Conservation (phyloP, 2,113 vertebrate genomes). For the Apus apus region DNA sequence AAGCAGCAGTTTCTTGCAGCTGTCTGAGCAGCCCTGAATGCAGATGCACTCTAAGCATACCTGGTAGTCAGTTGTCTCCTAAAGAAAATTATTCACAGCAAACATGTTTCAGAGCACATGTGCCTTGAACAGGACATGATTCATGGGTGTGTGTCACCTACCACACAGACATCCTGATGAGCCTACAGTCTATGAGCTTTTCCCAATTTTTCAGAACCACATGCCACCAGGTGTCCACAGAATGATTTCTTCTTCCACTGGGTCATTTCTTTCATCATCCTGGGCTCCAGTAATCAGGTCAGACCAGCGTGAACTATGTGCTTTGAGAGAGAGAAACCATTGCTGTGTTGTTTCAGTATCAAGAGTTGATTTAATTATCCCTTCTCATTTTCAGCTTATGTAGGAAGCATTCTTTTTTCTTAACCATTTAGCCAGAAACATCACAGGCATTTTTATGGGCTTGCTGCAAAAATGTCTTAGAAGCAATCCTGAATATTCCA, state of each 20-base stretch:
- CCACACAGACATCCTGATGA: not conserved
- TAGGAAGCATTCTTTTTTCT: constrained; percentile 20
- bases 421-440: not conserved
- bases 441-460: not conserved
- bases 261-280: not conserved
- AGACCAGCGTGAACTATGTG: not conserved
- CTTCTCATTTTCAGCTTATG: constrained; percentile 16
- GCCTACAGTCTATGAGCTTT: not conserved
- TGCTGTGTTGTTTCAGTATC: not conserved
- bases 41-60: not conserved
- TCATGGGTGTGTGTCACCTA: not conserved
- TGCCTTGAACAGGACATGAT: not conserved
- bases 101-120: not conserved
- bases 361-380: constrained; percentile 8
- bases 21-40: not conserved
- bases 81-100: not conserved
- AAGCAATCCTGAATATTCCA: not conserved
- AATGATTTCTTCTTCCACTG: not conserved
- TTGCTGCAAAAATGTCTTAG: not conserved
- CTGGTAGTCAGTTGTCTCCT: not conserved
- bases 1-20: not conserved
- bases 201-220: not conserved
- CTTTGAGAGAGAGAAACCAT: not conserved
- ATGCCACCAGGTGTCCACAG: not conserved
- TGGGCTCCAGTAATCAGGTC: not conserved